Percentiles rank a stretch among this genome's conserved stretches.
Evolutionary conservation across 2,113 vertebrate genomes (phyloP).

Genomic region (Coregonus clupeaformis): DNA sequence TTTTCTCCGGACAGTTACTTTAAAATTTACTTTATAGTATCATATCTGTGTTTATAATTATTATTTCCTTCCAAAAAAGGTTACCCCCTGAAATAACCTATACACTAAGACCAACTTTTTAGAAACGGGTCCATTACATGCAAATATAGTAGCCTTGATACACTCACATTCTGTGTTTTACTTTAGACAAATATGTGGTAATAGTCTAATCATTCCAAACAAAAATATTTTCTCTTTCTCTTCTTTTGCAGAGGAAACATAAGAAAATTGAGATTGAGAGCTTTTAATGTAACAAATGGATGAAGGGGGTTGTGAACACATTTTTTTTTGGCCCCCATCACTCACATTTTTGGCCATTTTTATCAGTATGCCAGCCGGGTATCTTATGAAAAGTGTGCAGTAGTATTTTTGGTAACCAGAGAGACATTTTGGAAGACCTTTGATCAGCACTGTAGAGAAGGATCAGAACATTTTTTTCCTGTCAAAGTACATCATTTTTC

Average conservation of each 20-base stretch:
- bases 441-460: constrained; percentile 70
- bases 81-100: not conserved
- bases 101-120: constrained; percentile 31
- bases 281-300: constrained; percentile 76
- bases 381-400: constrained; percentile 30
- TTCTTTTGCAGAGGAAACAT: constrained; percentile 80
- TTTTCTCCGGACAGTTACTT: too few relatives aligned
- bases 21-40: too few relatives aligned
- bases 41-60: not conserved
- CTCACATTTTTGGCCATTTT: constrained; percentile 42
- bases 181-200: constrained; percentile 42
- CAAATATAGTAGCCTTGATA: constrained; percentile 50
- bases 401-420: constrained; percentile 27
- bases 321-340: constrained; percentile 46
- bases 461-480: constrained; percentile 64
- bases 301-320: constrained; percentile 70
- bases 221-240: constrained; percentile 71
- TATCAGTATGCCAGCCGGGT: constrained; percentile 50
- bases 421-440: constrained; percentile 35
- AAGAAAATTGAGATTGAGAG: constrained; percentile 76
- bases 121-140: constrained; percentile 42
- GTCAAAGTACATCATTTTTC: constrained; percentile 68
- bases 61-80: constrained; percentile 6
- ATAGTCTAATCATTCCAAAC: constrained; percentile 72
- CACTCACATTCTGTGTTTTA: constrained; percentile 52